phyloP scores from a whole-genome alignment of 1,140 invertebrate genomes.

The Drosophila kikkawai region DNA sequence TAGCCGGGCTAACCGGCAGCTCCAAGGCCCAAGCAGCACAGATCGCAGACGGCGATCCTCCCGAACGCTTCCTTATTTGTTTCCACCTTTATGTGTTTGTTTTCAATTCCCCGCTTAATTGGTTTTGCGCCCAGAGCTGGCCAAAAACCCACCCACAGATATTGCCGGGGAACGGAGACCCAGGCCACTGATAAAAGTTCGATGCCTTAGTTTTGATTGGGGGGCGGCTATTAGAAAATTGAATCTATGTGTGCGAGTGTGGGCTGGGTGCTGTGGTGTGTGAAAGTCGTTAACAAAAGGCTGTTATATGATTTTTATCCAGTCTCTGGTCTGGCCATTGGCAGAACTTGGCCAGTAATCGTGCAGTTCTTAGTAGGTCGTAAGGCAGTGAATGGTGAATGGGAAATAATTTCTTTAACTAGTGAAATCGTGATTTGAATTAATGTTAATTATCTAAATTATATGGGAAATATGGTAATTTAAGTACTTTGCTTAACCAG shows the following conservation, averaged over 20 bases:
- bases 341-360: conserved; percentile 31
- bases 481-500: background rate
- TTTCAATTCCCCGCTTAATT: conserved; percentile 67
- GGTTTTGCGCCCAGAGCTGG: conserved; percentile 73
- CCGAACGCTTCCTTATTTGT: conserved; percentile 77
- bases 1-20: conserved; percentile 24
- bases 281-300: conserved; percentile 56
- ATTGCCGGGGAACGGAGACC: conserved; percentile 8
- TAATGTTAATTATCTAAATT: background rate
- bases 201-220: conserved; percentile 81
- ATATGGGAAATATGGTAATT: background rate
- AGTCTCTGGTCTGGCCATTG: conserved; percentile 19
- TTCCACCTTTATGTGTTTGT: conserved; percentile 49
- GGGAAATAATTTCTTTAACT: background rate
- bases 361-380: conserved; percentile 51
- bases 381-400: conserved; percentile 19
- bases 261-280: conserved; percentile 25
- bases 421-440: background rate
- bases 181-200: conserved; percentile 41
- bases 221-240: conserved; percentile 81
- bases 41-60: conserved; percentile 56
- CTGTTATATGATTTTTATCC: conserved; percentile 46
- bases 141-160: conserved; percentile 33
- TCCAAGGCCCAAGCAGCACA: conserved; percentile 17
- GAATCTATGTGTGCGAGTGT: conserved; percentile 52